phyloP scores from a whole-genome alignment of 2,113 vertebrate genomes.

The Recurvirostra avosetta region DNA sequence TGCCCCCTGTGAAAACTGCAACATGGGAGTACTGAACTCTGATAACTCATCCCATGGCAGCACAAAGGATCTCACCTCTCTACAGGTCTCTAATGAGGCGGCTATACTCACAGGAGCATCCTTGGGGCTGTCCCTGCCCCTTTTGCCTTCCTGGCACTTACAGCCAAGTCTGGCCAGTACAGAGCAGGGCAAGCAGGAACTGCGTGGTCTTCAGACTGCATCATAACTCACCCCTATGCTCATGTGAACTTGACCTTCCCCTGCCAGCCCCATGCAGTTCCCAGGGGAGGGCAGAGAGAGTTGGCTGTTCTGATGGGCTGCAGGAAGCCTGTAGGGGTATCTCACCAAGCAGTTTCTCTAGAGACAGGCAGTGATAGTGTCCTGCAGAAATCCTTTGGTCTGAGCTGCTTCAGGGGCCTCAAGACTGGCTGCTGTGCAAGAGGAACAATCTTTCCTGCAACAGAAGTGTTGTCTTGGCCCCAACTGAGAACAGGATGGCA shows the following conservation, averaged over 20 bases:
- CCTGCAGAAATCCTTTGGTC: not conserved
- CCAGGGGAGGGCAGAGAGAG: not conserved
- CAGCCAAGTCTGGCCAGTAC: not conserved
- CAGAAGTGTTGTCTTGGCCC: not conserved
- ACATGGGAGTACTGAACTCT: not conserved
- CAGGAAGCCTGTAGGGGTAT: not conserved
- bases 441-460: not conserved
- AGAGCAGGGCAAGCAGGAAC: not conserved
- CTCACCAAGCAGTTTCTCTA: not conserved
- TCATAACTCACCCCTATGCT: not conserved
- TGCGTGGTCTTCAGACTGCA: not conserved
- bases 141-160: not conserved
- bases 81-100: not conserved
- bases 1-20: not conserved
- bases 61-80: not conserved
- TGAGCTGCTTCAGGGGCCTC: not conserved
- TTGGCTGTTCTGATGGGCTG: not conserved
- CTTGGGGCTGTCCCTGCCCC: not conserved
- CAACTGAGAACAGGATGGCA: not conserved
- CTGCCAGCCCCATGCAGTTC: not conserved
- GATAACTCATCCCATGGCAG: not conserved
- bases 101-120: not conserved
- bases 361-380: not conserved
- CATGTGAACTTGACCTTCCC: not conserved
- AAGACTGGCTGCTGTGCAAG: not conserved